phyloP scores from a whole-genome alignment of 2,113 vertebrate species.

The Fregata magnificens region DNA sequence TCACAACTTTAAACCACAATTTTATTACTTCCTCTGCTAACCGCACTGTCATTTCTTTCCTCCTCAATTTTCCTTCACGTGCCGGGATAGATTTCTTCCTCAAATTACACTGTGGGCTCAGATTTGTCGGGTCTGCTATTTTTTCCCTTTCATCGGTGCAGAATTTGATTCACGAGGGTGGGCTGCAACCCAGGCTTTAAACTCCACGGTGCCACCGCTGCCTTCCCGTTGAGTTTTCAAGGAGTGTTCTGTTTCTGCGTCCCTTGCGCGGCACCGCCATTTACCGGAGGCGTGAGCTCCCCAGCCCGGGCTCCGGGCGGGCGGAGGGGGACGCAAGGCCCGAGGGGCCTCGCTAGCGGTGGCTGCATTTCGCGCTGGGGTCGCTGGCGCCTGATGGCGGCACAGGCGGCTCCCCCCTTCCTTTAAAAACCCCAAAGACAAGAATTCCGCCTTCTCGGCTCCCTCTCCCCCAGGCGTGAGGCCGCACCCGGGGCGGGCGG shows the following conservation, averaged over 20 bases:
- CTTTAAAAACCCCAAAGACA: accelerated
- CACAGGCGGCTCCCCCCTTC: background rate
- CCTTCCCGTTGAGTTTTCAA: background rate
- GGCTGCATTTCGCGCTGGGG: too few species aligned
- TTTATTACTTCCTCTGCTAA: constrained; percentile 29
- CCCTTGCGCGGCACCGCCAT: accelerated
- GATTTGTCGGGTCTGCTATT: background rate
- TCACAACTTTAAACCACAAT: background rate
- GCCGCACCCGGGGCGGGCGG: background rate
- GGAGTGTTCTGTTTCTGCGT: background rate
- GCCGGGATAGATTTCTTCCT: background rate
- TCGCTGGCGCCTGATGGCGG: background rate
- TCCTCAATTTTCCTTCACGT: background rate
- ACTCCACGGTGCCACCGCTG: too few species aligned
- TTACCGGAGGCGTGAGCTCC: accelerated
- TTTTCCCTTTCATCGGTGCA: background rate
- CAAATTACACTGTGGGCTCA: background rate
- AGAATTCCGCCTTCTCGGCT: accelerated
- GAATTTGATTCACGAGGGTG: background rate
- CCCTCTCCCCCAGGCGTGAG: background rate
- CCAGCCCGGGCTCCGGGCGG: too few species aligned
- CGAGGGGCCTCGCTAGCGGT: accelerated
- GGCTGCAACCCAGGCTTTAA: background rate
- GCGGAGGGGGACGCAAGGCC: background rate
- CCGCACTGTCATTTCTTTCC: background rate